Evolutionary conservation across 2,888 invertebrate genomes (phyloP).

Genomic region (Drosophila acutilabella): DNA sequence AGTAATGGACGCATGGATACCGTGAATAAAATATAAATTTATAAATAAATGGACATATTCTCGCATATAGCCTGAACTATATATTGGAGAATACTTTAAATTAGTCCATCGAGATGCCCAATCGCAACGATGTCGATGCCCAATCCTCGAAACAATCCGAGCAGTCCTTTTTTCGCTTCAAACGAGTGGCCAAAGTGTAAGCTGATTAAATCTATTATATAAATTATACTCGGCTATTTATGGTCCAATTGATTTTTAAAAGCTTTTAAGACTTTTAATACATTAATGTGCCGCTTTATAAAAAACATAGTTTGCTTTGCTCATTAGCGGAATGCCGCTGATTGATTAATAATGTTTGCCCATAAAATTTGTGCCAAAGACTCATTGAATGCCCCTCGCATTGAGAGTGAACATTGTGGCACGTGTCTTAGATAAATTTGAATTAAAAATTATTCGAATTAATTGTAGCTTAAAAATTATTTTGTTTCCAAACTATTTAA

Average conservation of each 20-base stretch:
- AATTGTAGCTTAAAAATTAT: too few relatives aligned
- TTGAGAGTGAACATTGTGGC: constrained; percentile 13
- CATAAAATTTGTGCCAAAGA: constrained; percentile 31
- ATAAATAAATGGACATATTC: constrained; percentile 28
- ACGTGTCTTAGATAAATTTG: constrained; percentile 27
- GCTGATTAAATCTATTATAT: constrained; percentile 62
- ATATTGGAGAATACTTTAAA: constrained; percentile 31
- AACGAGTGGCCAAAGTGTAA: constrained; percentile 84
- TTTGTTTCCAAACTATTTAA: too few relatives aligned
- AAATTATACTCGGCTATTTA: constrained; percentile 25
- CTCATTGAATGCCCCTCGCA: constrained; percentile 14
- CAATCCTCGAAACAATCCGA: constrained; percentile 81
- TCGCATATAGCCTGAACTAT: constrained; percentile 27
- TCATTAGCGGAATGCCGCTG: constrained; percentile 66
- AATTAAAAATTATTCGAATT: too few relatives aligned
- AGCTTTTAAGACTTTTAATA: constrained; percentile 33
- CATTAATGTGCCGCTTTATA: constrained; percentile 34
- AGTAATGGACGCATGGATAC: constrained; percentile 66
- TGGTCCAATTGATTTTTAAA: constrained; percentile 24
- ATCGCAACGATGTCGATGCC: constrained; percentile 69
- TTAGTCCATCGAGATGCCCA: constrained; percentile 67
- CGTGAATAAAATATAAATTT: constrained; percentile 36
- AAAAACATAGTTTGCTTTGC: constrained; percentile 44
- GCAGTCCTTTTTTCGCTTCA: constrained; percentile 77
- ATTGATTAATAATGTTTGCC: constrained; percentile 64